phyloP scores from a whole-genome alignment of 53 echinoderm and acorn worm species.

The Glandiceps talaboti region DNA sequence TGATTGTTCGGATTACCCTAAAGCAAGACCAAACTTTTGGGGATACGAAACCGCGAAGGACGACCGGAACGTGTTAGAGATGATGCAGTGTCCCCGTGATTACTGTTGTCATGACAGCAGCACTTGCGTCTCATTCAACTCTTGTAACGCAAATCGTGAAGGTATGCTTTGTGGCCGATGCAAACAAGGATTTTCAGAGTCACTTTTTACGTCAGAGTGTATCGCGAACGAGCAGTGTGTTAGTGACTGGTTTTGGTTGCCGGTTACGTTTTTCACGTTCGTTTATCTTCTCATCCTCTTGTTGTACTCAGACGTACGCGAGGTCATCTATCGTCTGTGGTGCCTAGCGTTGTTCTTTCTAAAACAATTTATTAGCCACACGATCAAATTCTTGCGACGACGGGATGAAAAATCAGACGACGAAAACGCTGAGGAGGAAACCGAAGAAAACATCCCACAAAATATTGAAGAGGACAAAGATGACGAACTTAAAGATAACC shows the following conservation, averaged over 20 bases:
- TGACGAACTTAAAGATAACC: not conserved
- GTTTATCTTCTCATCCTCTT: not conserved
- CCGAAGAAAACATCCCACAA: not conserved
- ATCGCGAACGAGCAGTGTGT: not conserved
- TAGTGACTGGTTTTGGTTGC: not conserved
- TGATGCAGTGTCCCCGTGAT: not conserved
- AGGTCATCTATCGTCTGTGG: not conserved
- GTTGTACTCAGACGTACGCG: not conserved
- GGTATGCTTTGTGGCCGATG: not conserved
- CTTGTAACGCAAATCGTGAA: not conserved
- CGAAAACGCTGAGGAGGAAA: not conserved
- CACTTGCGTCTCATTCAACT: not conserved
- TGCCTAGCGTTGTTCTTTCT: not conserved
- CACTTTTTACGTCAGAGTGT: not conserved
- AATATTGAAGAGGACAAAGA: not conserved
- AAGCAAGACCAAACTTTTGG: not conserved
- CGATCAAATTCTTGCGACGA: not conserved
- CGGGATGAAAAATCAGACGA: not conserved
- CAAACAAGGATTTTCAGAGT: not conserved
- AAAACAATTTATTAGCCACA: not conserved
- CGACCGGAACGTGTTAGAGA: not conserved
- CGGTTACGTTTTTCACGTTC: not conserved
- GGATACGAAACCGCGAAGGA: not conserved
- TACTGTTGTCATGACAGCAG: not conserved
- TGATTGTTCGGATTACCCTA: not conserved